Evolutionary conservation across 2,113 vertebrate species (phyloP).

Genomic region (Balaenoptera acutorostrata): DNA sequence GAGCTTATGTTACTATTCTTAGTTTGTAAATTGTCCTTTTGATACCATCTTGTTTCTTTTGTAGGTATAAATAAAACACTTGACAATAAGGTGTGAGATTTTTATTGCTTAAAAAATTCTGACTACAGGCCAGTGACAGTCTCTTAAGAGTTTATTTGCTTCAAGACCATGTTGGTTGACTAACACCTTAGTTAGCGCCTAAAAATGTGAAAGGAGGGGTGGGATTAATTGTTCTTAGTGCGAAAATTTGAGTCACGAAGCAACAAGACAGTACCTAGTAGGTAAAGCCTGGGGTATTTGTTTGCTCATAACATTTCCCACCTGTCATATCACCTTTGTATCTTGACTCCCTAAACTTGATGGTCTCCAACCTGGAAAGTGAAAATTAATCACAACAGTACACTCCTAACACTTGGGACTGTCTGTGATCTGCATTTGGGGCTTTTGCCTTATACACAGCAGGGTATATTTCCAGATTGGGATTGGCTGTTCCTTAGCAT

Average conservation of each 20-base stretch:
- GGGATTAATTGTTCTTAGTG: background rate
- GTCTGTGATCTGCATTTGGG: background rate
- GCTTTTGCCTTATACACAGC: background rate
- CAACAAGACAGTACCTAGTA: background rate
- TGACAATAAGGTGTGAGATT: slow-evolving; percentile 79
- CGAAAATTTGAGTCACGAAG: background rate
- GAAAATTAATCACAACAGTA: background rate
- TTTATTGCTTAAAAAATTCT: slow-evolving; percentile 72
- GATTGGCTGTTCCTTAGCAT: background rate
- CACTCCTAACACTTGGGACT: no score
- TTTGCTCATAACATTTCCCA: background rate
- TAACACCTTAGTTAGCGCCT: background rate
- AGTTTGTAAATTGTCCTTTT: slow-evolving; percentile 88
- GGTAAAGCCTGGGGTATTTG: background rate
- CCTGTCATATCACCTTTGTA: background rate
- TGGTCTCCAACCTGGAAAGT: background rate
- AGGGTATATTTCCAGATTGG: background rate
- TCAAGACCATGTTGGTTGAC: background rate
- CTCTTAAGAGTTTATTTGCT: background rate
- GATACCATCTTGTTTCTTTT: slow-evolving; percentile 90
- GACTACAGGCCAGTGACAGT: background rate
- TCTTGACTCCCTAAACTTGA: background rate
- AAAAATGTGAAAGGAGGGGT: background rate
- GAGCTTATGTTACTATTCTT: slow-evolving; percentile 84
- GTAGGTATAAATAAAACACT: slow-evolving; percentile 89